phyloP scores from a whole-genome alignment of 2,797 vertebrate species.

The Allobates femoralis region DNA sequence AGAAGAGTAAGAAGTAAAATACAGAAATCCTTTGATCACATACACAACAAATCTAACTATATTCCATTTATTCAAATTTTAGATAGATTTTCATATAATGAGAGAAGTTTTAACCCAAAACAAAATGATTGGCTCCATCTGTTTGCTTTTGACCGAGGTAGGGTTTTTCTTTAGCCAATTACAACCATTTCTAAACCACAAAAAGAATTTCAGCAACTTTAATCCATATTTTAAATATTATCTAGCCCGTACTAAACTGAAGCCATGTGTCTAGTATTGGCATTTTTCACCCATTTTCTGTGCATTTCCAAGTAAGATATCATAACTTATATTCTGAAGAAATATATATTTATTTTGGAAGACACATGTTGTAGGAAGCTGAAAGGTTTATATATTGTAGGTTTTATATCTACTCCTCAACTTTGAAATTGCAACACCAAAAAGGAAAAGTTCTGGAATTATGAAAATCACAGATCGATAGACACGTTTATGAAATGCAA shows the following conservation, averaged over 20 bases:
- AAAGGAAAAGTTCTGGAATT: too few relatives aligned
- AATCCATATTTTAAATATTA: slow-evolving; percentile 47
- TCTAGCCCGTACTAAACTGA: slow-evolving; percentile 51
- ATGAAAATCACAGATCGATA: too few relatives aligned
- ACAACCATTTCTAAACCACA: slow-evolving; percentile 60
- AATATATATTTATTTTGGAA: slow-evolving; percentile 42
- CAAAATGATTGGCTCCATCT: slow-evolving; percentile 52
- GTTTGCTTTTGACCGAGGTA: slow-evolving; percentile 46
- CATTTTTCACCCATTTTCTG: slow-evolving; percentile 29
- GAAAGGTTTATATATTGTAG: not conserved
- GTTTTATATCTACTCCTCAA: not conserved
- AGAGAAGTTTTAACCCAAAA: slow-evolving; percentile 25
- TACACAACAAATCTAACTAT: slow-evolving; percentile 1
- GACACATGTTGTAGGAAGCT: slow-evolving; percentile 4
- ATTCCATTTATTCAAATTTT: not conserved
- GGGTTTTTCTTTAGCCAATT: slow-evolving; percentile 49
- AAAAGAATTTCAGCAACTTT: slow-evolving; percentile 53
- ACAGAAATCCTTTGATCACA: not conserved
- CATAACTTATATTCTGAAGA: slow-evolving; percentile 29
- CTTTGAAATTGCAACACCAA: too few relatives aligned
- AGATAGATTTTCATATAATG: not conserved
- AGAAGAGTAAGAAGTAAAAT: not conserved
- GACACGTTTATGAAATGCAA: too few relatives aligned
- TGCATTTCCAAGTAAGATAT: slow-evolving; percentile 41
- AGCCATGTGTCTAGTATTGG: slow-evolving; percentile 55